phyloP scores from a whole-genome alignment of 2,888 invertebrate species.

The Dasypogon diadema region DNA sequence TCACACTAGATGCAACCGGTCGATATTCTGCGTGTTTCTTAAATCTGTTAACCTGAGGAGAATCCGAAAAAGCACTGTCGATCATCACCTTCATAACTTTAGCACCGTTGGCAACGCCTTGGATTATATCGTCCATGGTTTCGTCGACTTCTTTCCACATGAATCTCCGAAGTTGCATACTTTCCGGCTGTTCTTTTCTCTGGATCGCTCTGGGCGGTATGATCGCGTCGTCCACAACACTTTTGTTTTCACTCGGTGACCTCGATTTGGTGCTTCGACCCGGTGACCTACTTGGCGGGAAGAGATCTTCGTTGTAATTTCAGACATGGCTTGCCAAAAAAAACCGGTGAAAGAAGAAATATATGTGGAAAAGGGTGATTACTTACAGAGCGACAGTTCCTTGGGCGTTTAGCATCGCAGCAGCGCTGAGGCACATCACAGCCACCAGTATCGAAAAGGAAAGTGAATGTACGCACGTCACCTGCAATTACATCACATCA shows the following conservation, averaged over 20 bases:
- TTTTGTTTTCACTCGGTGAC: constrained; percentile 10
- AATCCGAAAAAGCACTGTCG: neutral
- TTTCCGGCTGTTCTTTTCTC: constrained; percentile 53
- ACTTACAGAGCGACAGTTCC: constrained; percentile 12
- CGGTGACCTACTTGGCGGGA: constrained; percentile 12
- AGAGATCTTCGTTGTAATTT: neutral
- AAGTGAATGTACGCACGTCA: constrained; percentile 21
- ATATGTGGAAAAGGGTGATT: constrained; percentile 21
- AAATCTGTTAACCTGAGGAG: neutral
- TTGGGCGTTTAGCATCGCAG: neutral
- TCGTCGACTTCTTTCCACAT: constrained; percentile 68
- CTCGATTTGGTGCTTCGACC: constrained; percentile 7
- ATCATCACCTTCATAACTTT: constrained; percentile 62
- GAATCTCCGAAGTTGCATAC: constrained; percentile 65
- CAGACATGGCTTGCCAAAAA: neutral
- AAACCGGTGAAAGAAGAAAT: constrained; percentile 6
- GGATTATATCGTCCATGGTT: constrained; percentile 62
- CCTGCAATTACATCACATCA: constrained; percentile 24
- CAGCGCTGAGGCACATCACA: constrained; percentile 11
- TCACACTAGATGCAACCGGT: constrained; percentile 62
- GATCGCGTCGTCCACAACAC: neutral
- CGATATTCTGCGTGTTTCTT: constrained; percentile 17
- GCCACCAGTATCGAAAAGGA: constrained; percentile 35
- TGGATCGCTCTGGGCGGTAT: neutral
- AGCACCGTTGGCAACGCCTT: constrained; percentile 60